Base-by-base conservation (phyloP, 2,888 invertebrate species). In the Mesorhabditis sp. region DNA sequence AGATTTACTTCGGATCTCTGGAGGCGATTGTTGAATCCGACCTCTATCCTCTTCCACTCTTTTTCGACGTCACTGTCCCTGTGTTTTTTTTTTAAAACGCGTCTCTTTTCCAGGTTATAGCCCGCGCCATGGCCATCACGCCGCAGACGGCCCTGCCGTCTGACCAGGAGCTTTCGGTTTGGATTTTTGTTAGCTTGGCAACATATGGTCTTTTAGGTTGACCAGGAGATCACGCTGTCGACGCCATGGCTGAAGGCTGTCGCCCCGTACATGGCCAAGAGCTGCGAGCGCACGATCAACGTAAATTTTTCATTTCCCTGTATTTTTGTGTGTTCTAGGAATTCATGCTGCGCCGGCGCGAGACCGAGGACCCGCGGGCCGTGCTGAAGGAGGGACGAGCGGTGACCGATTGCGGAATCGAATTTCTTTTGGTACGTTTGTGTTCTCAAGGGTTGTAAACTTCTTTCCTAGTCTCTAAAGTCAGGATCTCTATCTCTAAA, bases 261-360 rank as follows among this genome's bases (percentile, higher is more conserved):
- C 4, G 91, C 95, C 68, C 91, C 93, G 86, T 94, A 96, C 87
- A 88, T 96, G 85, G 96, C 95, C 86, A 94, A 94, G 89, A 91
- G 91, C 86, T 98, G 98, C 88, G 94, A 96, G 88, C 87, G 90
- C 72, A 90, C 91, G 77, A 93, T 93, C 88, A 95, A 97, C 91
- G 96, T 95, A 87, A 65, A 74, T 72, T 61, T 44, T 71, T 5
- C 58, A n/a, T 13, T 66, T 68, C 7, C 5, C 61, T 6, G 13
- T 15, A 61, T 28, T 13, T 44, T n/a, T 15, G 1, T 58, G 43
- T 67, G 65, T 13, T 77, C 67, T 65, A 86, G 86, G 86, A 86
- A 71, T 86, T 84, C 72, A 85, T 83, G 83, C 78, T 86, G 63
- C 80, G 84, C 67, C 81, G 86, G 7, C 74, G 76, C n/a, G 86